phyloP scores from a whole-genome alignment of 2,888 invertebrate genomes.

The Leucophora obtusa region DNA sequence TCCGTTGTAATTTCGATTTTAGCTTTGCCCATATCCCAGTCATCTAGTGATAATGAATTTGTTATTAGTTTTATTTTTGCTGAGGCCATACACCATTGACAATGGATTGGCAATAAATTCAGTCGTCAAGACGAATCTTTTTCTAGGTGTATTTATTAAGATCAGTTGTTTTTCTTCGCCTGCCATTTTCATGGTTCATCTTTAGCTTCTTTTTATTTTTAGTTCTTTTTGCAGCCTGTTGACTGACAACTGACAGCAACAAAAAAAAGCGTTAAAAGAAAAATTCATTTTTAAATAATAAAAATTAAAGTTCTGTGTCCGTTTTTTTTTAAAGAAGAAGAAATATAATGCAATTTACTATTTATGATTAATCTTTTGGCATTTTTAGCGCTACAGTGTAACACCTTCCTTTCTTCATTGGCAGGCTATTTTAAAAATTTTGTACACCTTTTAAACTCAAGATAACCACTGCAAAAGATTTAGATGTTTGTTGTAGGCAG shows the following conservation, averaged over 20 bases:
- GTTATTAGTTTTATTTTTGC: no score
- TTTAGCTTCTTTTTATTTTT: conserved; percentile 25
- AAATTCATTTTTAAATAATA: conserved; percentile 59
- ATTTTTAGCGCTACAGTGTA: conserved; percentile 58
- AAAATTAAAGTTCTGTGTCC: conserved; percentile 48
- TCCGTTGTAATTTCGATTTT: no score
- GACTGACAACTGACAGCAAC: conserved; percentile 66
- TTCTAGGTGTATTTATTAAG: no score
- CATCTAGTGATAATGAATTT: no score
- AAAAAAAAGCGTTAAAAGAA: conserved; percentile 57
- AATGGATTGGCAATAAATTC: no score
- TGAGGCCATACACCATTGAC: no score
- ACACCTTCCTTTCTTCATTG: conserved; percentile 53
- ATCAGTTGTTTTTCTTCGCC: no score
- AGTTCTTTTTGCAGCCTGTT: conserved; percentile 40
- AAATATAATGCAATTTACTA: conserved; percentile 62
- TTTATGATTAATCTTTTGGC: conserved; percentile 67
- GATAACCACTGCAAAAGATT: conserved; percentile 51
- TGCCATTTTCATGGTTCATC: conserved; percentile 52
- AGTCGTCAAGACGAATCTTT: no score
- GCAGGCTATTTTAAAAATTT: conserved; percentile 20
- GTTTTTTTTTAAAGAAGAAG: conserved; percentile 2
- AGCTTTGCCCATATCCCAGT: no score
- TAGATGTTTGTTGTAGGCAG: conserved; percentile 10
- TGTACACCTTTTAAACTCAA: conserved; percentile 18